Evolutionary conservation across 2,113 vertebrate species (phyloP).

Genomic region (Donacobius atricapilla): DNA sequence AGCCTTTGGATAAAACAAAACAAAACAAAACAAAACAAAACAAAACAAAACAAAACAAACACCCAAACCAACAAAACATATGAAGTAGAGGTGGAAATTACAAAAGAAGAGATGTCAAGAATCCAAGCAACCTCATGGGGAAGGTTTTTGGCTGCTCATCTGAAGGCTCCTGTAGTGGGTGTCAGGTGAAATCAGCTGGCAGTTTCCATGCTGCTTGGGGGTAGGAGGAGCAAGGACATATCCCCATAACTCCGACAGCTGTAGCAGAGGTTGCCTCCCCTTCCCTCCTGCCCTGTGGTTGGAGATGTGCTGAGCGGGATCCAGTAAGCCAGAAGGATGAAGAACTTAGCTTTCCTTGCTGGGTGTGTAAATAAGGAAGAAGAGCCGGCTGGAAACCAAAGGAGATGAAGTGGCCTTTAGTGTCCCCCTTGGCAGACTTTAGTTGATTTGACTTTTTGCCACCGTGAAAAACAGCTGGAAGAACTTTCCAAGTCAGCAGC

Average conservation of each 20-base stretch:
- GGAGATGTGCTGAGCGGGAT: background rate
- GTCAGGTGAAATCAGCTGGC: background rate
- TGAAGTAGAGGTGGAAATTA: background rate
- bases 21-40: too few relatives aligned
- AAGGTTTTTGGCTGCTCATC: background rate
- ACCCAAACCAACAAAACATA: background rate
- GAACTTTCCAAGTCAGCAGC: conserved; percentile 8
- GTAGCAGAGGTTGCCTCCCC: background rate
- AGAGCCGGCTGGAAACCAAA: background rate
- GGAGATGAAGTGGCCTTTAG: background rate
- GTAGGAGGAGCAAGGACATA: background rate
- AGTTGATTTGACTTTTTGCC: background rate
- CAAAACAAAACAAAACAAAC: too few relatives aligned
- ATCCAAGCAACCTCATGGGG: background rate
- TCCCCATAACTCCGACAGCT: background rate
- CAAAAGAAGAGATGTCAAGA: background rate
- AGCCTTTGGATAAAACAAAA: background rate
- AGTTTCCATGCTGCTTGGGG: background rate
- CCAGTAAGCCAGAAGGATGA: background rate
- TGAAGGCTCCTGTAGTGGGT: background rate
- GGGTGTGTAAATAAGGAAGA: background rate
- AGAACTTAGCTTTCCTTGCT: background rate
- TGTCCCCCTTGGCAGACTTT: background rate
- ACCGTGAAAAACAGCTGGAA: background rate
- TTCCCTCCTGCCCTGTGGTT: background rate